Conservation (phyloP, 2,888 invertebrate species). For the Melitaea athalia region DNA sequence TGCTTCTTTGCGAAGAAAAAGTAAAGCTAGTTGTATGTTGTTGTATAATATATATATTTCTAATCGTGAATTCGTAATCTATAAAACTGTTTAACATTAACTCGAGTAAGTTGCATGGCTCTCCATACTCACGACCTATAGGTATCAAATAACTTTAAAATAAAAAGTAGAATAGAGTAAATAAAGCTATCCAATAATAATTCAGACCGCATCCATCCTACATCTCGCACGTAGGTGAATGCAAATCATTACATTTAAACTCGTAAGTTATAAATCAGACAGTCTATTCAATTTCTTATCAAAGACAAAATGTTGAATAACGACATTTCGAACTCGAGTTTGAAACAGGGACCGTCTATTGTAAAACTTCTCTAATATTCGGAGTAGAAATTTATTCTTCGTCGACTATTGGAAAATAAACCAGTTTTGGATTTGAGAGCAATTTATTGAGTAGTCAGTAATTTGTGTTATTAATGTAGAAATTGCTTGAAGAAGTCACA, state of each 20-base stretch:
- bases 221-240: conserved; percentile 18
- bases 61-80: no score
- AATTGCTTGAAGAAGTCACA: conserved; percentile 9
- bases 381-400: conserved; percentile 72
- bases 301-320: conserved; percentile 73
- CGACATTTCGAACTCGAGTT: conserved; percentile 64
- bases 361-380: conserved; percentile 76
- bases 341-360: conserved; percentile 62
- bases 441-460: conserved; percentile 55
- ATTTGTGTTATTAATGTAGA: conserved; percentile 47
- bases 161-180: not conserved
- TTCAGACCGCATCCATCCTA: not conserved
- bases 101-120: no score
- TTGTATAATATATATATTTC: no score
- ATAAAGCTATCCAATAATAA: conserved; percentile 6
- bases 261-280: conserved; percentile 60
- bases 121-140: no score
- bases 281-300: conserved; percentile 73
- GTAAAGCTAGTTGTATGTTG: no score
- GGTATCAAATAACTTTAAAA: not conserved
- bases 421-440: conserved; percentile 60
- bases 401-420: conserved; percentile 65
- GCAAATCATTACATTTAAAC: conserved; percentile 40
- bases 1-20: no score
- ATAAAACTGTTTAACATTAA: no score